Conservation (phyloP, 2,888 invertebrate genomes). For the Coremacera marginata region DNA sequence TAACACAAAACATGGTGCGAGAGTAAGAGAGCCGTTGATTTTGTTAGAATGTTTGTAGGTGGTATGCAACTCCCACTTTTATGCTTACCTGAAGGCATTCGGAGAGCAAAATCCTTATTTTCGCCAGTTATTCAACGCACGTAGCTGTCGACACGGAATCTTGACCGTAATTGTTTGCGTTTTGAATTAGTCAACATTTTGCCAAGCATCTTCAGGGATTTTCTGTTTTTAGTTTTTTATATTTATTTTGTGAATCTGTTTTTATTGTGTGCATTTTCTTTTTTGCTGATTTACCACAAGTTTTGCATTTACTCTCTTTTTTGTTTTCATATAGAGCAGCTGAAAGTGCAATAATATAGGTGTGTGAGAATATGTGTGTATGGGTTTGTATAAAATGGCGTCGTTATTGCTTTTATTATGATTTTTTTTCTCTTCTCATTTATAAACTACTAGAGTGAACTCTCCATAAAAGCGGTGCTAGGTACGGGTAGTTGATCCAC, state of each 20-base stretch:
- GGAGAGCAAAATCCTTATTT: slow-evolving; percentile 27
- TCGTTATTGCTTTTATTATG: background rate
- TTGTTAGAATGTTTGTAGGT: too few relatives aligned
- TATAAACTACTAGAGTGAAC: background rate
- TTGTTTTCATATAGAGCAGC: background rate
- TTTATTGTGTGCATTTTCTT: slow-evolving; percentile 42
- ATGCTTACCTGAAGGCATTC: background rate
- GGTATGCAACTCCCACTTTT: background rate
- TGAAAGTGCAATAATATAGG: background rate
- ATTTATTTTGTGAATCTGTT: slow-evolving; percentile 3
- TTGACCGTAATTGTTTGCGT: slow-evolving; percentile 36
- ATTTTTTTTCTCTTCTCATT: background rate
- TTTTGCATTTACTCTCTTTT: slow-evolving; percentile 52
- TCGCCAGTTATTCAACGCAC: slow-evolving; percentile 35
- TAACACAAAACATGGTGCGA: slow-evolving; percentile 13
- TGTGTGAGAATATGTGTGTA: background rate
- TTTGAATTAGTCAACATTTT: slow-evolving; percentile 43
- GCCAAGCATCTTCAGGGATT: background rate
- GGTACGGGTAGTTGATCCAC: too few relatives aligned
- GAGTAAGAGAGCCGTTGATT: slow-evolving; percentile 5
- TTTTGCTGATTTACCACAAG: slow-evolving; percentile 59
- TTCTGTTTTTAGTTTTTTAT: background rate
- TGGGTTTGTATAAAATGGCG: slow-evolving; percentile 27
- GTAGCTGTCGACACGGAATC: slow-evolving; percentile 31
- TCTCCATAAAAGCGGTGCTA: too few relatives aligned